Base-by-base conservation (phyloP, 1,140 invertebrate species). In the Penaeus indicus region DNA sequence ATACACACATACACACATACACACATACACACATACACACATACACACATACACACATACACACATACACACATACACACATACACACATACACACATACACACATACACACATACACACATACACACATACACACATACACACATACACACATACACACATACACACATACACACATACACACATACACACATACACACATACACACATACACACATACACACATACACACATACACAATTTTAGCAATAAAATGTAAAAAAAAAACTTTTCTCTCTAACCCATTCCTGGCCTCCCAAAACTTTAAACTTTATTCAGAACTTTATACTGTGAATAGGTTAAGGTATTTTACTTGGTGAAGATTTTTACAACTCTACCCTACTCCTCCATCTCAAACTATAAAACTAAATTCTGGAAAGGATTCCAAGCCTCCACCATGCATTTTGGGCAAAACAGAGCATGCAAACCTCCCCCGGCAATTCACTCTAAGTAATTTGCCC, bases 81-180 rank as follows among this genome's bases (percentile, higher is more conserved):
- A 72, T 72, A 72, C 3, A 27, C 3, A 72, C 25, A 72, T 72
- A 72, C 25, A 72, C 25, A 72, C n/a, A 72, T 72, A 22, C 32
- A 72, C n/a, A 72, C n/a, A 72, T 72, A 72, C n/a, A 72, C n/a
- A 72, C n/a, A 72, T 72, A 72, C n/a, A 72, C n/a, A 22, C 32
- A 72, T 72, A 72, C n/a, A 72, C n/a, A 72, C n/a, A 72, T 72
- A 72, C n/a, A 72, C n/a, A 72, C n/a, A 72, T 72, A 72, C n/a
- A 72, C n/a, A 22, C 32, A 72, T 72, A 72, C n/a, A 72, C 8
- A 72, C 8, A 72, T n/a, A 72, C 8, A 72, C 8, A 3, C 22
- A n/a, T 72, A n/a, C n/a, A n/a, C 8, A 21, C n/a, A n/a, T 32
- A 22, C 10, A 69, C 0, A 22, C 19, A 5, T 69, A 8, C 21